Percentiles rank a stretch among this genome's conserved stretches.
Conservation (phyloP, 2,113 vertebrate genomes). For the Trichomycterus rosablanca region DNA sequence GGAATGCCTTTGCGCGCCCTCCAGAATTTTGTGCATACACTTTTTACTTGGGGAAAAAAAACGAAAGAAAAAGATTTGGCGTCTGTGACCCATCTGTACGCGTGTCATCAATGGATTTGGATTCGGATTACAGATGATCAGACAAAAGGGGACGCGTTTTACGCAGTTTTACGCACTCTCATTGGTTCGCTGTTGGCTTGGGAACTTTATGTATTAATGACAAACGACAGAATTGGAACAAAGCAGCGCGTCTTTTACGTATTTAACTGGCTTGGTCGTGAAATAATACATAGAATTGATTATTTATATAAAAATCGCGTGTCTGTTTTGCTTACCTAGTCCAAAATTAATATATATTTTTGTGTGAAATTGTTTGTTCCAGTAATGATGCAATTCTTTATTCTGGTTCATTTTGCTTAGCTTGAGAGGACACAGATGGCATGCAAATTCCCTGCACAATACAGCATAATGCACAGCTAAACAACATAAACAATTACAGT, state of each 20-base stretch:
- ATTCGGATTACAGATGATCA: conserved; percentile 27
- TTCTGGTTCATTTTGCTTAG: too few relatives aligned
- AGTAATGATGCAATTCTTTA: too few relatives aligned
- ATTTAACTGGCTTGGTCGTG: too few relatives aligned
- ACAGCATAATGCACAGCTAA: too few relatives aligned
- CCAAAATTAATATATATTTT: too few relatives aligned
- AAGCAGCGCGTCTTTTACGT: conserved; percentile 15
- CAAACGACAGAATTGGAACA: neutral
- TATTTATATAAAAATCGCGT: too few relatives aligned
- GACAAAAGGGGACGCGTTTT: conserved; percentile 35
- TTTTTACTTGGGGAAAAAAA: conserved; percentile 21
- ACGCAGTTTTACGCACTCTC: conserved; percentile 28
- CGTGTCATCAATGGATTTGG: conserved; percentile 33
- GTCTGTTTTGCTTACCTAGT: too few relatives aligned
- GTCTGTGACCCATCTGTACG: conserved; percentile 49
- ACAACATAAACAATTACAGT: too few relatives aligned
- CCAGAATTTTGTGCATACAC: conserved; percentile 25
- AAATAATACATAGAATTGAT: too few relatives aligned
- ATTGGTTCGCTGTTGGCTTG: conserved; percentile 20
- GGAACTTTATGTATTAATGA: conserved; percentile 1
- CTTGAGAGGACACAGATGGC: too few relatives aligned
- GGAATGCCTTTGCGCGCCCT: conserved; percentile 18
- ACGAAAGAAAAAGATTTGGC: conserved; percentile 44
- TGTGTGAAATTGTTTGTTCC: too few relatives aligned
- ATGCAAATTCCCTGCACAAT: too few relatives aligned